Percentiles rank a stretch among this genome's conserved stretches.
phyloP scores from a whole-genome alignment of 2,113 vertebrate species.

The Engraulis encrasicolus region DNA sequence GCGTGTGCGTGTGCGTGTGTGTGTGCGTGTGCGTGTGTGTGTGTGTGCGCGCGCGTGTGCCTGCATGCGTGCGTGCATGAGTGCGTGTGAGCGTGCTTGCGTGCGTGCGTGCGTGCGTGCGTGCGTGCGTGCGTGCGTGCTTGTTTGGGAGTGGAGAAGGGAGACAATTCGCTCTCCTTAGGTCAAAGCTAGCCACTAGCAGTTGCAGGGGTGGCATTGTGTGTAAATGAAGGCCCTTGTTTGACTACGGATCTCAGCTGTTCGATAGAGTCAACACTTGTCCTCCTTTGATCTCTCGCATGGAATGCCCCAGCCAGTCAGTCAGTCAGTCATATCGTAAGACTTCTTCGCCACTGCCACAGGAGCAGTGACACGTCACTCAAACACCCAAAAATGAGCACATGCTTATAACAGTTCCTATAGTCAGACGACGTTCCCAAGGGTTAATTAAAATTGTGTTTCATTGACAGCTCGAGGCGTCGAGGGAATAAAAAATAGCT shows the following conservation, averaged over 20 bases:
- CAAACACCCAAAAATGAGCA: not conserved
- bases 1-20: not conserved
- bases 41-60: not conserved
- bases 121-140: not conserved
- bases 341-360: not conserved
- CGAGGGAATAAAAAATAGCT: constrained; percentile 54
- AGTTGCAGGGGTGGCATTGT: not conserved
- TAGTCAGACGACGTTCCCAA: not conserved
- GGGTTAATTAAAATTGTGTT: not conserved
- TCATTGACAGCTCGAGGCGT: constrained; percentile 24
- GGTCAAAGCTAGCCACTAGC: not conserved
- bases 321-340: not conserved
- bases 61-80: not conserved
- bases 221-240: not conserved
- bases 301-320: not conserved
- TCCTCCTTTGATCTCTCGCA: not conserved
- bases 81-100: not conserved
- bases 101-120: not conserved
- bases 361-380: not conserved
- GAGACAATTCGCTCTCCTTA: not conserved
- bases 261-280: not conserved
- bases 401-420: not conserved
- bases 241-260: not conserved
- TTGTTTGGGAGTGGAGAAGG: not conserved
- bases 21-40: not conserved